Conservation (phyloP, 2,113 vertebrate genomes). For the Mormyrus iriodes region DNA sequence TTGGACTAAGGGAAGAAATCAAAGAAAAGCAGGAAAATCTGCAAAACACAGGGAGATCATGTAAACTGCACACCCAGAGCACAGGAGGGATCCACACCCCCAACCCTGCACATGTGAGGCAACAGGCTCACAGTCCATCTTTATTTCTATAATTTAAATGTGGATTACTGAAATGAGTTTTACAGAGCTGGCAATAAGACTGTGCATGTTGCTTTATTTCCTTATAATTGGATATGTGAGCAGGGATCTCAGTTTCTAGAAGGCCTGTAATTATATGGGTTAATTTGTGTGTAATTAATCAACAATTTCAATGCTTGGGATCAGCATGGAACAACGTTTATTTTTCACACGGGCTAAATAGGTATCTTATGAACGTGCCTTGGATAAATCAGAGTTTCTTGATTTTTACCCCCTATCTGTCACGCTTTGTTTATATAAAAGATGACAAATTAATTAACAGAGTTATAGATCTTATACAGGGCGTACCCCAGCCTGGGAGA, state of each 20-base stretch:
- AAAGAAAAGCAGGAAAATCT: background rate
- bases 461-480: background rate
- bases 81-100: background rate
- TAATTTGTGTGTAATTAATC: conserved; percentile 13
- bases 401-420: background rate
- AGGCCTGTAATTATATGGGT: background rate
- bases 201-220: conserved; percentile 11
- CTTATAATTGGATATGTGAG: background rate
- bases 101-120: background rate
- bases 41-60: background rate
- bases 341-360: background rate
- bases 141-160: background rate
- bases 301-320: background rate
- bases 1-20: background rate
- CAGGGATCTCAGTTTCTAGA: conserved; percentile 1
- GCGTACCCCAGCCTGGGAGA: background rate
- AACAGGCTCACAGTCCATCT: background rate
- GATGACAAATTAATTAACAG: background rate
- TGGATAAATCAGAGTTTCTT: background rate
- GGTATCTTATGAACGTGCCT: background rate
- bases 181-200: background rate
- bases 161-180: background rate
- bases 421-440: background rate
- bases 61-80: background rate
- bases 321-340: background rate